Evolutionary conservation across 2,888 invertebrate species (phyloP), one percentile per base, ranked within the genome.

Genomic region (Trichogramma dendrolimi): DNA sequence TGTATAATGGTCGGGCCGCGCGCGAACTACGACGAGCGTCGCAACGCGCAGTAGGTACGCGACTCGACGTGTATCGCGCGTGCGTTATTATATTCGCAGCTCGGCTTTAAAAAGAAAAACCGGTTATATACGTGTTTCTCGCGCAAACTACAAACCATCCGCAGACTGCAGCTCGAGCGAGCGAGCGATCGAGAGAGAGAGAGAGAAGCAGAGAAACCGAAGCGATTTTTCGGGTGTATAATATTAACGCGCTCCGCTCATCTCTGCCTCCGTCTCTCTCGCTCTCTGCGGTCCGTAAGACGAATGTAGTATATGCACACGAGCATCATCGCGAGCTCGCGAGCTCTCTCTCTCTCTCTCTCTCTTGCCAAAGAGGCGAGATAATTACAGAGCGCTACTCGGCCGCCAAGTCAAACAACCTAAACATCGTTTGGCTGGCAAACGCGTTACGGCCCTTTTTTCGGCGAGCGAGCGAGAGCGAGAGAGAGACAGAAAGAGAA

Each of bases 331-430:
- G 6, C 6, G n/a, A 5, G 8, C 10, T 11, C 11, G 43, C 48
- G 42, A 54, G 43, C 10, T 47, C 5, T 8, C 14, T 39, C 51
- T 57, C 48, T 53, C 11, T 8, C 11, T 14, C 49, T 1, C 52
- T 52, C 14, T 41, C 46, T 46, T 39, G 42, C n/a, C 46, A 5
- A 27, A 27, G 74, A 76, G 76, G 77, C 75, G 77, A 76, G 77
- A 77, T 76, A 77, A 77, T 77, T 76, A 76, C 77, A 77, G 75
- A 75, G 77, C 76, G 75, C 75, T 71, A 65, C 72, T 68, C 70
- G 72, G 68, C 76, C 77, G 77, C 76, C 75, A 77, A 77, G 76
- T 77, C 77, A 77, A 77, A 77, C 77, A 77, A 77, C 76, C 75
- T 75, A 76, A 77, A 75, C 75, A 76, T 75, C 75, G 70, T 27